A percentile compares a stretch with the other conserved stretches of the same genome.
phyloP scores from a whole-genome alignment of 2,888 invertebrate genomes.

The Hyppa rectilinea region DNA sequence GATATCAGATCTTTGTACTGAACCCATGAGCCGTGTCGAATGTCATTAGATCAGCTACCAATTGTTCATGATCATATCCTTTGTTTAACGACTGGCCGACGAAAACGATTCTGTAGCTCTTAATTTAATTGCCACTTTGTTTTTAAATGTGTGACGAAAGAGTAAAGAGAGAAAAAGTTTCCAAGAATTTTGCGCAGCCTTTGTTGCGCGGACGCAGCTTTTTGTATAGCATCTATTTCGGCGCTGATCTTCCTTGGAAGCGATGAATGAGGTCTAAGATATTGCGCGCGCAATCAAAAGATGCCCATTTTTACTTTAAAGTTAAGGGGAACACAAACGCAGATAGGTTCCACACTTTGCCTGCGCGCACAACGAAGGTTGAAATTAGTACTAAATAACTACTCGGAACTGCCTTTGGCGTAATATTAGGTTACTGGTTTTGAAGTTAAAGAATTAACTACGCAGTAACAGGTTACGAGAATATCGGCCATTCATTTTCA shows the following conservation, averaged over 20 bases:
- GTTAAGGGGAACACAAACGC: not conserved
- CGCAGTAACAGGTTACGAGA: not conserved
- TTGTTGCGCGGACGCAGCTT: not conserved
- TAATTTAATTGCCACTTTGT: conserved; percentile 50
- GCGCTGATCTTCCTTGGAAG: not conserved
- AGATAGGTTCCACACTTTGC: not conserved
- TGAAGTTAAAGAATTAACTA: not conserved
- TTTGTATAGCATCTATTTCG: not conserved
- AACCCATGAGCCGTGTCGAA: conserved; percentile 77
- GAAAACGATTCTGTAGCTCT: conserved; percentile 39
- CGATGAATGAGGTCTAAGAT: not conserved
- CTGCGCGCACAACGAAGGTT: not conserved
- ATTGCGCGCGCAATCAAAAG: not conserved
- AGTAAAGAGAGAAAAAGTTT: conserved; percentile 12
- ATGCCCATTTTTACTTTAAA: not conserved
- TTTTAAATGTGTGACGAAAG: conserved; percentile 34
- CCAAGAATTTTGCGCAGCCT: not conserved
- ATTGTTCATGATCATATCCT: conserved; percentile 64
- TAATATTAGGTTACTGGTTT: not conserved
- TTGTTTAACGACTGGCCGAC: conserved; percentile 56
- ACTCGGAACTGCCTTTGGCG: not conserved
- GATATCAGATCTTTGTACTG: conserved; percentile 74
- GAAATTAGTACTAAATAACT: conserved; percentile 1
- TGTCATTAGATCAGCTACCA: conserved; percentile 74
- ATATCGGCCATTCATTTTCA: not conserved